A percentile compares a stretch with the other conserved stretches of the same genome.
These are phyloP conservation scores for Leucoraja ocellata DNA, from an alignment of 2,797 vertebrate species.

Conservation along the genomic window DNA sequence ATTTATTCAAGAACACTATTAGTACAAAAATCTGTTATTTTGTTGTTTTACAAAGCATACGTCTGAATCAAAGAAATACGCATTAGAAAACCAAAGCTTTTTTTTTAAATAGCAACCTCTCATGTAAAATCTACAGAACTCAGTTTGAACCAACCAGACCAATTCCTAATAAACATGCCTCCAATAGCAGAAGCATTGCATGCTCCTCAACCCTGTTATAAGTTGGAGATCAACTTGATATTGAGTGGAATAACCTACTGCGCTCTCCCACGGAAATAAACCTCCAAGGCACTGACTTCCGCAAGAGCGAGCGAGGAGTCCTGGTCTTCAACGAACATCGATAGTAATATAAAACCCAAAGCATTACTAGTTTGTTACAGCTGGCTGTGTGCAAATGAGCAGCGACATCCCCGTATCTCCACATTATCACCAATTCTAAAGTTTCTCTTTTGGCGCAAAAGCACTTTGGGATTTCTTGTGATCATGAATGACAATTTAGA, in stretches of 20 bases:
- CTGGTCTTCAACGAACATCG: too few relatives aligned
- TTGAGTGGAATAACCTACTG: not conserved
- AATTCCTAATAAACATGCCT: not conserved
- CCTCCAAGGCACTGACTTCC: too few relatives aligned
- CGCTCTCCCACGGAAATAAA: too few relatives aligned
- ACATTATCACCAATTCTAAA: too few relatives aligned
- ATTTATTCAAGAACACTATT: constrained; percentile 38
- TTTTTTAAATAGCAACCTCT: constrained; percentile 10
- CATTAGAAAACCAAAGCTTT: not conserved
- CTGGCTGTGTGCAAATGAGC: too few relatives aligned
- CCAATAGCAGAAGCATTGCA: not conserved
- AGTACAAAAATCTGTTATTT: constrained; percentile 7
- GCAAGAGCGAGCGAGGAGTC: too few relatives aligned
- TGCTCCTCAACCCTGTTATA: constrained; percentile 1
- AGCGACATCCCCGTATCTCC: too few relatives aligned
- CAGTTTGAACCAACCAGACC: not conserved
- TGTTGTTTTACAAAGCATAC: not conserved
- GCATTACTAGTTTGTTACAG: too few relatives aligned
- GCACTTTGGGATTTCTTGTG: too few relatives aligned
- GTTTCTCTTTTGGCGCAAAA: too few relatives aligned
- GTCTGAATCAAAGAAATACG: not conserved
- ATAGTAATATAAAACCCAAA: too few relatives aligned
- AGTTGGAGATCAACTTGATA: not conserved
- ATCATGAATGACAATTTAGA: too few relatives aligned
- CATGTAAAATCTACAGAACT: not conserved